Base-by-base conservation (phyloP, 2,113 vertebrate genomes). In the Phocoena phocoena region DNA sequence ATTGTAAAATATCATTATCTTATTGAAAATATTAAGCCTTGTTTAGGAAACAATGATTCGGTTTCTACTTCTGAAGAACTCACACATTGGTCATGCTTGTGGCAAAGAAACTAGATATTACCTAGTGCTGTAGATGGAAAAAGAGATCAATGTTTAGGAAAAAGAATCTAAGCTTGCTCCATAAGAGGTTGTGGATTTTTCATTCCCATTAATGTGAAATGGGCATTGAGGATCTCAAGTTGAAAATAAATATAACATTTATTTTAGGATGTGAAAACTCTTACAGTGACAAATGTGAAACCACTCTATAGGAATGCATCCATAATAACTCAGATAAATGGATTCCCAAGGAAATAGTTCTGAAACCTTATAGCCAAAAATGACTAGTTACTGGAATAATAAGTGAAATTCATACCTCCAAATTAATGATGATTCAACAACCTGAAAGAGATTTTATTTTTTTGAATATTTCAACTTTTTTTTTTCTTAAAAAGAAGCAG, bases 211-310 rank as follows among this genome's bases (percentile, higher is more conserved):
- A 77, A 55, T 28, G 50, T 53, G 50, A 53, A 53, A 33, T 81
- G 33, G 44, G 2, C 15, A 1, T 6, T 71, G 8, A 10, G 33
- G 8, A 47, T 89, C 38, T 79, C 47, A 31, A 91, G 31, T 92
- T 90, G 60, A 87, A 50, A 74, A 79, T 92, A 95, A 84, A 62
- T 36, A 81, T 71, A 70, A 60, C 91, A 95, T 14, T 8, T 76
- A 13, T 65, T 91, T 89, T 13, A 94, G 12, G 76, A 92, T 73
- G 10, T 62, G 44, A 85, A 79, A 77, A 71, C 28, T 8, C 28
- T 73, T 84, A 47, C 2, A 63, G 41, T 18, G 12, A 90, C 7
- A 89, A 26, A 47, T 26, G 2, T n/a, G 23, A 68, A 92, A 7
- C 6, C 26, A 26, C 8, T 74, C 13, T 76, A 8, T 38, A 5